Percentiles rank a stretch among this genome's conserved stretches.
phyloP scores from a whole-genome alignment of 2,888 invertebrate genomes.

The Dynastes maya region DNA sequence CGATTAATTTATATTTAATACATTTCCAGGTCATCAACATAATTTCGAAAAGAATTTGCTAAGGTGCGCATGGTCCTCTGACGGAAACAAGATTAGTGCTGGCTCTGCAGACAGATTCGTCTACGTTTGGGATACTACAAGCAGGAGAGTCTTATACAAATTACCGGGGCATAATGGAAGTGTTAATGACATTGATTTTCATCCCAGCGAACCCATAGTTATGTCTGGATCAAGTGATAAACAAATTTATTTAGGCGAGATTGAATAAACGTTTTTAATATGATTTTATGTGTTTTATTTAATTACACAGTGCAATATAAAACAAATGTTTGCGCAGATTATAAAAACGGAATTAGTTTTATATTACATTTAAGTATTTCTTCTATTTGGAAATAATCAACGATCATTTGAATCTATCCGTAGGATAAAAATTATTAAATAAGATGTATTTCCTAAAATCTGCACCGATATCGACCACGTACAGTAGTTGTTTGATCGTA shows the following conservation, averaged over 20 bases:
- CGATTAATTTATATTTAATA: neutral
- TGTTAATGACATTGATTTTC: constrained; percentile 97
- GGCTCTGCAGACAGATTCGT: constrained; percentile 97
- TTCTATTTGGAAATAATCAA: no score
- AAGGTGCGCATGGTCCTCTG: constrained; percentile 93
- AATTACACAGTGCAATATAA: neutral
- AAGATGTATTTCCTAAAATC: no score
- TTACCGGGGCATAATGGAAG: constrained; percentile 98
- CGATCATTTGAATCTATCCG: no score
- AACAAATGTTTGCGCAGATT: no score
- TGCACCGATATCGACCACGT: no score
- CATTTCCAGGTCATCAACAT: constrained; percentile 84
- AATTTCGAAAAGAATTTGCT: constrained; percentile 98
- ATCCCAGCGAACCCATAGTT: constrained; percentile 93
- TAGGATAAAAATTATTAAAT: no score
- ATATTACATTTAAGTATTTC: no score
- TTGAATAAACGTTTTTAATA: constrained; percentile 74
- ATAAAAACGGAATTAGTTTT: no score
- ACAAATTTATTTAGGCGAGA: constrained; percentile 95
- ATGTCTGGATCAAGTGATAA: constrained; percentile 97
- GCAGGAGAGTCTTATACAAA: constrained; percentile 93
- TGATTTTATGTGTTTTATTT: neutral
- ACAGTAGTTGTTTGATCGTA: no score
- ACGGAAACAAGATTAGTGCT: constrained; percentile 91
- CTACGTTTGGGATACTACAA: constrained; percentile 97